Percentiles rank a stretch among this genome's conserved stretches.
These are phyloP conservation scores for Chiridota heheva DNA, from an alignment of 35 echinoderm and acorn worm genomes.

Conservation along the genomic window DNA sequence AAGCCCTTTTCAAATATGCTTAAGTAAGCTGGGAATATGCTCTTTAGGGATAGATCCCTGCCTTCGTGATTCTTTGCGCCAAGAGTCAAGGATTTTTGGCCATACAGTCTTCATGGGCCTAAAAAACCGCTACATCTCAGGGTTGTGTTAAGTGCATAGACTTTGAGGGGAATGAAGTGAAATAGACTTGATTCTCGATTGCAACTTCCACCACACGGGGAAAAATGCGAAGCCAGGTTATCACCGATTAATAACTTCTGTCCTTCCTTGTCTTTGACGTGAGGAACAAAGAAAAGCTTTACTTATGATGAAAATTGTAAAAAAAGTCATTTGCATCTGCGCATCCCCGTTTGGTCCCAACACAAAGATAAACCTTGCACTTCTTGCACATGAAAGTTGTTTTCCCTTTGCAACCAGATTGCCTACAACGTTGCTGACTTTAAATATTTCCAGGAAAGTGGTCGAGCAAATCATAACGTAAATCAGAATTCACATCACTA, in stretches of 20 bases:
- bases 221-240: too few relatives aligned
- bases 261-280: too few relatives aligned
- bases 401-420: not conserved
- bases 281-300: too few relatives aligned
- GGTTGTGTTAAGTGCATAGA: not conserved
- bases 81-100: not conserved
- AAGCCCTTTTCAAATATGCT: not conserved
- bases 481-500: slow-evolving; percentile 4
- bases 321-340: too few relatives aligned
- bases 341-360: slow-evolving; percentile 20
- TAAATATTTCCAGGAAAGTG: slow-evolving; percentile 1
- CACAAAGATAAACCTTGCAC: slow-evolving; percentile 19
- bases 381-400: slow-evolving; percentile 27
- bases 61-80: not conserved
- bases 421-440: not conserved
- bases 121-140: not conserved
- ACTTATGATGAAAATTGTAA: too few relatives aligned
- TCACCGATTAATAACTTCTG: too few relatives aligned
- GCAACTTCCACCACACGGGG: not conserved
- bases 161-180: slow-evolving; percentile 1
- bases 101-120: not conserved
- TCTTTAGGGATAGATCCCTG: slow-evolving; percentile 2
- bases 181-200: not conserved
- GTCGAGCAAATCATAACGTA: not conserved
- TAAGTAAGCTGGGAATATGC: not conserved